Base-by-base conservation (phyloP, 2,888 invertebrate species). In the Apamea epomidion region DNA sequence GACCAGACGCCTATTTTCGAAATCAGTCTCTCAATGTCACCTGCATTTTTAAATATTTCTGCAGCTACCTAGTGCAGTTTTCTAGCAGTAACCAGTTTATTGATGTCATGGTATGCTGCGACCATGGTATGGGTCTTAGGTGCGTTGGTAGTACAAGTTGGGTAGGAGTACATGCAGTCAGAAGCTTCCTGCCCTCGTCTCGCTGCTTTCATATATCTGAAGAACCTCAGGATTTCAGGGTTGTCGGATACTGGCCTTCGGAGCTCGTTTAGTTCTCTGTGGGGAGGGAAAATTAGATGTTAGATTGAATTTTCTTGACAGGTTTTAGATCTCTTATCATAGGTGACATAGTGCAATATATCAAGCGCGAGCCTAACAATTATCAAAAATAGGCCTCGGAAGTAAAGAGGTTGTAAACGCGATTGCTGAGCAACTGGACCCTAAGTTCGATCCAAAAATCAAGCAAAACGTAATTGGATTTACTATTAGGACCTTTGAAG, bases 201-300 rank as follows among this genome's bases (percentile, higher is more conserved):
- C 21, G 99, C 99, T 0, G 99, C 98, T 87, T 98, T 98, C 99
- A 99, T 99, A 95, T 99, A 99, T 80, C 98, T 98, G 97, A 99
- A 99, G 97, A 99, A 99, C 76, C 99, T 97, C 65, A 99, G 96
- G 82, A 99, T 99, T 90, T 99, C 99, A 0, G 98, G 98, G 94
- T 99, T 99, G 93, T 99, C 99, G 0, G 98, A 98, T 0, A 98
- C 98, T 0, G 99, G 99, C 76, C 98, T 98, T 7, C 98, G 97
- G 71, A 99, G 96, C 93, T 99, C 99, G 94, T 99, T 99, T 78
- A 99, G 95, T 93, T 99, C 99, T 91, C 99, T 98, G 96, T 54
- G 97, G 97, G 37, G 32, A 25, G 37, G 1, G 6, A 48, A 67
- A 70, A 51, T 37, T n/a, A n/a, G n/a, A n/a, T n/a, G n/a, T n/a